These are phyloP conservation scores for Coranthus polyacanthus DNA, from an alignment of 2,797 vertebrate species.

Conservation along the genomic window DNA sequence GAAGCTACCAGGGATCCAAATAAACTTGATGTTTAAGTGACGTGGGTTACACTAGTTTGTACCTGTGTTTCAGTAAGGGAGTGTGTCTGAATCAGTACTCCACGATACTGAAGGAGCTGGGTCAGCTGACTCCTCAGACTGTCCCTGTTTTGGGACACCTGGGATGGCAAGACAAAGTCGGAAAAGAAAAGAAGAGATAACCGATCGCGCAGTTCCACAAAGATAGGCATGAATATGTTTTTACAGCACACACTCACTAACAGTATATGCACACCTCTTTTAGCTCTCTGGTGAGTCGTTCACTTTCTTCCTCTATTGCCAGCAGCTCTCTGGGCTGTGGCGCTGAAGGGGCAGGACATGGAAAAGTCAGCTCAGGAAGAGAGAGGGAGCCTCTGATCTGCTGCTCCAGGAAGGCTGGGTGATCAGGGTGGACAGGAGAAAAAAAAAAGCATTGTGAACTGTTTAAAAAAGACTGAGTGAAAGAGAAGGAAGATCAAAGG, in stretches of 20 bases:
- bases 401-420: conserved; percentile 6
- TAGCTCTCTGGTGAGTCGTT: not conserved
- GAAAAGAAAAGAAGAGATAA: not conserved
- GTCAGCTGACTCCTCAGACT: conserved; percentile 5
- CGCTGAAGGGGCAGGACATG: not conserved
- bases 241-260: no score
- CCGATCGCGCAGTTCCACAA: no score
- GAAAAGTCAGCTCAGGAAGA: not conserved
- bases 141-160: conserved; percentile 10
- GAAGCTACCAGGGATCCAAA: no score
- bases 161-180: not conserved
- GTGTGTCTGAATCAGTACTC: conserved; percentile 5
- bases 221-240: no score
- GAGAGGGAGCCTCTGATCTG: not conserved
- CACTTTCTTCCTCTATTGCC: conserved; percentile 1
- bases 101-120: conserved; percentile 2
- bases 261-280: not conserved
- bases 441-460: not conserved
- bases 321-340: conserved; percentile 12
- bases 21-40: no score
- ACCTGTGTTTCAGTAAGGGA: conserved; percentile 1
- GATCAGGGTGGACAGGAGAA: not conserved
- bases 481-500: no score
- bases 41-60: not conserved
- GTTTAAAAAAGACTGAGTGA: no score